These are phyloP conservation scores for Scaptomyza reducta DNA, from an alignment of 2,888 invertebrate species.

Conservation along the genomic window DNA sequence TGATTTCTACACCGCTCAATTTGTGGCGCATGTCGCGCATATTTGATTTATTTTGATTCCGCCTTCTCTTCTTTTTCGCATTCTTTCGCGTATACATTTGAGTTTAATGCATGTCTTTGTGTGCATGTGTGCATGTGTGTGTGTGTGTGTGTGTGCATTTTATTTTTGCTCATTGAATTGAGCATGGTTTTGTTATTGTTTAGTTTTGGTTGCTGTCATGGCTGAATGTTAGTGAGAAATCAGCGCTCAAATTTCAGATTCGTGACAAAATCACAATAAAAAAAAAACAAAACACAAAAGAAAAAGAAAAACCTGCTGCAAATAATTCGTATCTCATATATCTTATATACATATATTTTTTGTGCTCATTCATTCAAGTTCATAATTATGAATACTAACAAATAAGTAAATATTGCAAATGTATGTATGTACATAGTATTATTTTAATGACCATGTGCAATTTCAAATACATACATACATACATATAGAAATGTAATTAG, in stretches of 20 bases:
- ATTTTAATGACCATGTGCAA: constrained; percentile 21
- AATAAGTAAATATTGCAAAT: constrained; percentile 15
- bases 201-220: constrained; percentile 34
- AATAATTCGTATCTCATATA: too few species aligned
- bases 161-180: constrained; percentile 14
- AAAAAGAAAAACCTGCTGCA: not conserved
- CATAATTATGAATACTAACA: constrained; percentile 29
- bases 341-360: not conserved
- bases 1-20: constrained; percentile 32
- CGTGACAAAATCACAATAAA: constrained; percentile 50
- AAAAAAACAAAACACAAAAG: not conserved
- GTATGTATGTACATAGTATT: not conserved
- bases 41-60: constrained; percentile 39
- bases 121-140: too few species aligned
- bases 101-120: constrained; percentile 1
- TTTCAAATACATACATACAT: constrained; percentile 4
- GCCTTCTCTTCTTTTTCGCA: constrained; percentile 37
- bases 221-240: constrained; percentile 65
- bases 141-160: constrained; percentile 1
- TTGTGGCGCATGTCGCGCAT: constrained; percentile 19
- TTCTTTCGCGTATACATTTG: constrained; percentile 34
- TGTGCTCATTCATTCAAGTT: constrained; percentile 7
- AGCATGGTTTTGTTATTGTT: constrained; percentile 42
- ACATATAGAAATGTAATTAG: not conserved
- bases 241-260: constrained; percentile 35